Conservation (phyloP, 35 echinoderm and acorn worm genomes). For the Apostichopus parvimensis region DNA sequence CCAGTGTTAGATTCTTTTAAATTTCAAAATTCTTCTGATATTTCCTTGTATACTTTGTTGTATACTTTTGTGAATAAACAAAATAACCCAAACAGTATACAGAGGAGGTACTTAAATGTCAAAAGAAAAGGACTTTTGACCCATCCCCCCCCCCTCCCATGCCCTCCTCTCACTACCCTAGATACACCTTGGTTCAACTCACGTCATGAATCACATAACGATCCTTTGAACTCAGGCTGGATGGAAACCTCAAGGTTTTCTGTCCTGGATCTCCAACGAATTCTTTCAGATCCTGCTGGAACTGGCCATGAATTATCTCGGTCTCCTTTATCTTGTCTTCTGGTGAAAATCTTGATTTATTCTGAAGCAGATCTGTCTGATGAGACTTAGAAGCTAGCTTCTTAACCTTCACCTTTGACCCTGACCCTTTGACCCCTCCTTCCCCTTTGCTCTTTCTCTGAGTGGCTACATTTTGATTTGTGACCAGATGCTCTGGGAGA, state of each 20-base stretch:
- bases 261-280: slow-evolving; percentile 53
- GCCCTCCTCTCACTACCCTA: background rate
- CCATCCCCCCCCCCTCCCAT: too few relatives aligned
- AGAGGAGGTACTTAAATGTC: too few relatives aligned
- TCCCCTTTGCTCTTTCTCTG: background rate
- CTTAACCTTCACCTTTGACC: background rate
- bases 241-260: slow-evolving; percentile 58
- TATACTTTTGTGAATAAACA: too few relatives aligned
- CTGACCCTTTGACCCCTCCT: background rate
- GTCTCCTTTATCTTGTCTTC: slow-evolving; percentile 12
- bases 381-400: background rate
- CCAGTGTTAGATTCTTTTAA: too few relatives aligned
- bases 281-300: slow-evolving; percentile 63
- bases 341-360: slow-evolving; percentile 34
- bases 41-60: too few relatives aligned
- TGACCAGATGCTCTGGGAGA: slow-evolving; percentile 19
- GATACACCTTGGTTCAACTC: background rate
- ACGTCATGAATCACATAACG: slow-evolving; percentile 92
- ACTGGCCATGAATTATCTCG: background rate
- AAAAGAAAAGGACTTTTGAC: too few relatives aligned
- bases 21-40: too few relatives aligned
- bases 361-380: background rate
- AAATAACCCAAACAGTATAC: too few relatives aligned
- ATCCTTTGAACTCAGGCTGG: slow-evolving; percentile 75
- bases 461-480: background rate